Conservation (phyloP, 2,113 vertebrate species). For the Atrichornis clamosus region DNA sequence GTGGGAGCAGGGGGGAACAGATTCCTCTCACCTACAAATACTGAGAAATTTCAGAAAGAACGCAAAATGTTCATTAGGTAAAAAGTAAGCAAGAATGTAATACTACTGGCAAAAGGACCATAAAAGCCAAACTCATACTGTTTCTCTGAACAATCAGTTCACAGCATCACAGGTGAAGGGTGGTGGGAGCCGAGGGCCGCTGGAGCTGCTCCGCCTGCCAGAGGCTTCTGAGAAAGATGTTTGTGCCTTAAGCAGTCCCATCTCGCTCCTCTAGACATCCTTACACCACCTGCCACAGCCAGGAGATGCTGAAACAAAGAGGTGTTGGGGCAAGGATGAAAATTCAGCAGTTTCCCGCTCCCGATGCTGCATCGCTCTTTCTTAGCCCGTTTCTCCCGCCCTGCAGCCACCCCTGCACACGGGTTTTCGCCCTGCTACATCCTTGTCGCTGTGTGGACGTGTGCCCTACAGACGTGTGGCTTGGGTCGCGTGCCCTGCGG, state of each 20-base stretch:
- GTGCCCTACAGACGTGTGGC: neutral
- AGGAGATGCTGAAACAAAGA: constrained; percentile 34
- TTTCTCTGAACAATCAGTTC: neutral
- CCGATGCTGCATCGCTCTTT: rapidly evolving
- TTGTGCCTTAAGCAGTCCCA: neutral
- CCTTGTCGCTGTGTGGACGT: rapidly evolving
- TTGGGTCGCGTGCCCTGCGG: rapidly evolving
- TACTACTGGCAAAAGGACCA: neutral
- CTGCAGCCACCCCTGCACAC: neutral
- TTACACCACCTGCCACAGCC: neutral
- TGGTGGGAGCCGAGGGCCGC: neutral
- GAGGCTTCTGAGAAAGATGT: neutral
- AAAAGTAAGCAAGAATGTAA: neutral
- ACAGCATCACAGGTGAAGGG: neutral
- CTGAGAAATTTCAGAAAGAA: neutral
- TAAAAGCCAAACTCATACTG: neutral
- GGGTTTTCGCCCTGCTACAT: neutral
- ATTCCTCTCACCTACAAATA: constrained; percentile 8
- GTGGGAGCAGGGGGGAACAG: neutral
- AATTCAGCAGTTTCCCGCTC: neutral
- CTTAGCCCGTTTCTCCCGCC: neutral
- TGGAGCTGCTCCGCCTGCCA: neutral
- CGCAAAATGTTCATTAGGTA: neutral
- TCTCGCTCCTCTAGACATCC: neutral
- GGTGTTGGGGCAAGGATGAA: neutral